Percentiles rank a stretch among this genome's conserved stretches.
Evolutionary conservation across 2,113 vertebrate species (phyloP).

Genomic region (Cyprinodon tularosa): DNA sequence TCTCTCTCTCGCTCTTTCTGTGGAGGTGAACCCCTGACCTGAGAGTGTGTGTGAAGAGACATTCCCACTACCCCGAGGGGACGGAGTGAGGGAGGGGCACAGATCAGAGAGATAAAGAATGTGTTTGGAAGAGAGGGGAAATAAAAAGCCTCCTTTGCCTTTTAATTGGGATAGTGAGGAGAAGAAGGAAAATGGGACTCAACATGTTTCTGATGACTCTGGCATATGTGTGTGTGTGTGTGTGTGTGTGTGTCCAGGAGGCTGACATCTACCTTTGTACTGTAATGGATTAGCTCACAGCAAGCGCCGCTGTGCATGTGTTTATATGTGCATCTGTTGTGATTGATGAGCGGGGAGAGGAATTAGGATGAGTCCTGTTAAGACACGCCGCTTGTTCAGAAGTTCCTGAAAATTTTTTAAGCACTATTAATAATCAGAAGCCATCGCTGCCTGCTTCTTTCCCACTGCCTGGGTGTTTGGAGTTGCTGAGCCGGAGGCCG

Average conservation of each 20-base stretch:
- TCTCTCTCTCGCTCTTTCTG: constrained; percentile 10
- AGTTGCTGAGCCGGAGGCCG: constrained; percentile 61
- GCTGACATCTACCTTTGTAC: constrained; percentile 70
- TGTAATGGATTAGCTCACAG: constrained; percentile 71
- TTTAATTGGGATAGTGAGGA: constrained; percentile 79
- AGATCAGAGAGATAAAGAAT: constrained; percentile 77
- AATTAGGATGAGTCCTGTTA: constrained; percentile 68
- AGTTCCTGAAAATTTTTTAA: constrained; percentile 57
- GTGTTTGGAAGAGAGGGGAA: constrained; percentile 66
- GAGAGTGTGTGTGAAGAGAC: constrained; percentile 69
- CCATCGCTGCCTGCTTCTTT: constrained; percentile 36
- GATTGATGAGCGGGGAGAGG: constrained; percentile 68
- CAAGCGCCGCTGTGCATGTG: constrained; percentile 44
- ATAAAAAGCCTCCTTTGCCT: constrained; percentile 74
- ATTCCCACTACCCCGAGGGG: constrained; percentile 76
- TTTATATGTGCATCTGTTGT: constrained; percentile 62
- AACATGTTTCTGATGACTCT: constrained; percentile 79
- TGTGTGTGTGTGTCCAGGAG: constrained; percentile 62
- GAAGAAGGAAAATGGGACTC: constrained; percentile 75
- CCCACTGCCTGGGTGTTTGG: constrained; percentile 27
- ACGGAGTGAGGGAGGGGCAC: constrained; percentile 56
- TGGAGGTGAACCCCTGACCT: constrained; percentile 81
- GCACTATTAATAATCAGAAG: constrained; percentile 59
- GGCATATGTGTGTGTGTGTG: constrained; percentile 36
- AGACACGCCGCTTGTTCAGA: constrained; percentile 69